These are phyloP conservation scores for Chymomyza caudatula DNA, from an alignment of 2,888 invertebrate genomes.

Conservation along the genomic window DNA sequence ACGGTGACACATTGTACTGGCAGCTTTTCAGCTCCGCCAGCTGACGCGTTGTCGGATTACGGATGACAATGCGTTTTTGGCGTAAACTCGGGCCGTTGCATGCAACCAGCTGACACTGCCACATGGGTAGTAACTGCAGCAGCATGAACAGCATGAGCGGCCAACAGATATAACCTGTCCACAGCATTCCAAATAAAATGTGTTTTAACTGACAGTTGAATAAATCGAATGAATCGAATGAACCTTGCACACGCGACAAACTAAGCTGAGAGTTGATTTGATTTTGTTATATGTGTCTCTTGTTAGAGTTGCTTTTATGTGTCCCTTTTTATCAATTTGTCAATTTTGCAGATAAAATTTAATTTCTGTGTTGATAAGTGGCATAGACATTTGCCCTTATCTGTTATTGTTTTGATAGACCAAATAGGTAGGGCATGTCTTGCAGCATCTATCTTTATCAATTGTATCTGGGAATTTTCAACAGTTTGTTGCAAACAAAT, in stretches of 20 bases:
- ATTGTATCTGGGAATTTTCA: background rate
- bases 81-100: conserved; percentile 60
- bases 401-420: background rate
- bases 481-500: background rate
- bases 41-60: conserved; percentile 53
- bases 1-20: conserved; percentile 63
- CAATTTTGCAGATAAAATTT: conserved; percentile 11
- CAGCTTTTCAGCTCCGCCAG: conserved; percentile 50
- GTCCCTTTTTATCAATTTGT: conserved; percentile 27
- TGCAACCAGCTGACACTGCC: conserved; percentile 45
- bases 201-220: conserved; percentile 2
- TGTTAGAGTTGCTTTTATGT: conserved; percentile 32
- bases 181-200: background rate
- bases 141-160: conserved; percentile 14
- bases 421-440: conserved; percentile 29
- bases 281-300: conserved; percentile 26
- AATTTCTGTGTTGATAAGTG: conserved; percentile 36
- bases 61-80: conserved; percentile 71
- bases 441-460: conserved; percentile 26
- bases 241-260: background rate
- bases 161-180: background rate
- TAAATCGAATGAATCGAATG: conserved; percentile 5
- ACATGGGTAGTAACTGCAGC: conserved; percentile 12
- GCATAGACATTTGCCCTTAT: conserved; percentile 43
- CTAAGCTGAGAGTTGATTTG: conserved; percentile 25